Conservation (phyloP, 2,113 vertebrate species). For the Entomyzon cyanotis region DNA sequence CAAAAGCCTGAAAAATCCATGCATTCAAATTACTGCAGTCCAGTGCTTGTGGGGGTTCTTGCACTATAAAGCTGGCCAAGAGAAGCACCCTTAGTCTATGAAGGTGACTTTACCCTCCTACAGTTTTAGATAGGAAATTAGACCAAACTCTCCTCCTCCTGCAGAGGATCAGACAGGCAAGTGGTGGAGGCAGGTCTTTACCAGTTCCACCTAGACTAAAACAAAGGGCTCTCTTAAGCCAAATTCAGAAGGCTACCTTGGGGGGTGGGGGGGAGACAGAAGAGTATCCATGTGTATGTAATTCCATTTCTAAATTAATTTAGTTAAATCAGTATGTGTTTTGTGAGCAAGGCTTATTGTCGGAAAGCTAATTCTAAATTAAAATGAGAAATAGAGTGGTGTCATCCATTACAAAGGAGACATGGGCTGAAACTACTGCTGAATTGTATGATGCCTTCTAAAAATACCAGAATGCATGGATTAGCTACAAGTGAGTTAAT, state of each 20-base stretch:
- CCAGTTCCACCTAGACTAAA: background rate
- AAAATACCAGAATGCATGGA: conserved; percentile 46
- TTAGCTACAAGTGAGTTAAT: conserved; percentile 31
- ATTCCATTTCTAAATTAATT: background rate
- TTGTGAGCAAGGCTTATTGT: background rate
- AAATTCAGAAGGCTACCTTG: background rate
- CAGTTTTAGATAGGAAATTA: background rate
- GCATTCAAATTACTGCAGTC: background rate
- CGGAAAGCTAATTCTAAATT: background rate
- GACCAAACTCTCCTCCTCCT: background rate
- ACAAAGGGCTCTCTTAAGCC: background rate
- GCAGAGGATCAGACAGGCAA: background rate
- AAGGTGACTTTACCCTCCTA: background rate
- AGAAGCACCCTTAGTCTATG: background rate
- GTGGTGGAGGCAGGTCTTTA: background rate
- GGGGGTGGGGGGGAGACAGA: background rate
- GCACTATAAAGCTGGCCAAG: background rate
- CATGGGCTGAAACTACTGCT: background rate
- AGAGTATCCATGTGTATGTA: background rate
- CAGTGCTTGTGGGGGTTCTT: background rate
- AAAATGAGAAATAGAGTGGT: background rate
- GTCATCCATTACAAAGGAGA: background rate
- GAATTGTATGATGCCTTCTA: conserved; percentile 29
- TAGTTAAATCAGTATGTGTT: background rate
- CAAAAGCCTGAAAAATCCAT: background rate